Evolutionary conservation across 2,113 vertebrate species (phyloP).

Genomic region (Cinclus cinclus): DNA sequence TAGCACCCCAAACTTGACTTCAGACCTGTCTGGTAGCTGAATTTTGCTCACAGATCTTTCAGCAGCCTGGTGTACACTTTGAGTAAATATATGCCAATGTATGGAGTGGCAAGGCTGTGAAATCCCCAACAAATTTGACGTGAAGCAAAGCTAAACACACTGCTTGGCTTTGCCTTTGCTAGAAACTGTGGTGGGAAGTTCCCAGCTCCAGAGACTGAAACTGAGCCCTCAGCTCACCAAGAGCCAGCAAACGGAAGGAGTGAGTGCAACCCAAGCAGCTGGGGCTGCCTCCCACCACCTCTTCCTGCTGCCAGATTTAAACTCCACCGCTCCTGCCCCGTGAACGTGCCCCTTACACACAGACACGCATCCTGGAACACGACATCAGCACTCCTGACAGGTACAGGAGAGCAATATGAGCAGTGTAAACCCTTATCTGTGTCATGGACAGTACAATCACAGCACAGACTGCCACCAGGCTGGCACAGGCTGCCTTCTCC

Average conservation of each 20-base stretch:
- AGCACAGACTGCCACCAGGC: background rate
- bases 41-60: background rate
- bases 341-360: background rate
- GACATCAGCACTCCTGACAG: background rate
- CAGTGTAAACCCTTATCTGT: background rate
- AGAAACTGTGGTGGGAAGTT: background rate
- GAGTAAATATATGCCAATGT: background rate
- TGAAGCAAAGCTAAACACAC: background rate
- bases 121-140: background rate
- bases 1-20: constrained; percentile 19
- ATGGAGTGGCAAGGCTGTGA: background rate
- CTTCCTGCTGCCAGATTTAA: background rate
- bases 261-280: background rate
- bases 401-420: rapidly evolving
- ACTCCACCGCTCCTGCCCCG: rapidly evolving
- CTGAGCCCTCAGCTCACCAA: background rate
- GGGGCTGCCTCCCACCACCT: background rate
- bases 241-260: rapidly evolving
- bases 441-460: background rate
- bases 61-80: background rate
- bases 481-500: background rate
- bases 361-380: background rate
- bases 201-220: background rate
- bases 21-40: background rate
- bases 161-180: background rate